Evolutionary conservation across 2,113 vertebrate genomes (phyloP).

Genomic region (Eudorcas thomsonii): DNA sequence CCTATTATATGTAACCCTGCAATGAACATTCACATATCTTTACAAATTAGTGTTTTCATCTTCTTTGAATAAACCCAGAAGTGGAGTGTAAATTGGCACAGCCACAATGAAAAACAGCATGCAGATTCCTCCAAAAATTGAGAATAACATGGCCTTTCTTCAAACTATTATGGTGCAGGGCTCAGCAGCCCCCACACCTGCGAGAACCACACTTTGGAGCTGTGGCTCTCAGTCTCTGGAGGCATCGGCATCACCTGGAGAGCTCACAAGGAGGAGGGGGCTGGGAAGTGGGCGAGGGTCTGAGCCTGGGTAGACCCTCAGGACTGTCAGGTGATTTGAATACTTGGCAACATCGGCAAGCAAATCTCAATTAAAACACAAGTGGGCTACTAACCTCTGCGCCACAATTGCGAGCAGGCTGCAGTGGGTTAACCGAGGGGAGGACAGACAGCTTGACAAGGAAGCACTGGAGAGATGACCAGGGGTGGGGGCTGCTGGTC

Average conservation of each 20-base stretch:
- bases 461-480: rapidly evolving
- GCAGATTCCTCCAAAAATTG: not conserved
- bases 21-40: not conserved
- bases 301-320: not conserved
- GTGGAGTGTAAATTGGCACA: not conserved
- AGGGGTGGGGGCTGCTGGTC: not conserved
- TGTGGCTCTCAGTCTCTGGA: not conserved
- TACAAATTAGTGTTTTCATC: not conserved
- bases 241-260: not conserved
- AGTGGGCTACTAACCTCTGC: not conserved
- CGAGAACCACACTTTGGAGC: not conserved
- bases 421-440: not conserved
- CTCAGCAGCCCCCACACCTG: not conserved
- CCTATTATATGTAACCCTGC: not conserved
- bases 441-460: not conserved
- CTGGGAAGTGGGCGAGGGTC: not conserved
- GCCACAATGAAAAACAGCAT: not conserved
- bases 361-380: not conserved
- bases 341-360: not conserved
- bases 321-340: not conserved
- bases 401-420: not conserved
- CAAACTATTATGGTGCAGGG: not conserved
- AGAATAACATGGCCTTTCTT: not conserved
- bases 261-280: rapidly evolving
- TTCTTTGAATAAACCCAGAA: not conserved